Base-by-base conservation (phyloP, 2,113 vertebrate species). In the Paralichthys olivaceus region DNA sequence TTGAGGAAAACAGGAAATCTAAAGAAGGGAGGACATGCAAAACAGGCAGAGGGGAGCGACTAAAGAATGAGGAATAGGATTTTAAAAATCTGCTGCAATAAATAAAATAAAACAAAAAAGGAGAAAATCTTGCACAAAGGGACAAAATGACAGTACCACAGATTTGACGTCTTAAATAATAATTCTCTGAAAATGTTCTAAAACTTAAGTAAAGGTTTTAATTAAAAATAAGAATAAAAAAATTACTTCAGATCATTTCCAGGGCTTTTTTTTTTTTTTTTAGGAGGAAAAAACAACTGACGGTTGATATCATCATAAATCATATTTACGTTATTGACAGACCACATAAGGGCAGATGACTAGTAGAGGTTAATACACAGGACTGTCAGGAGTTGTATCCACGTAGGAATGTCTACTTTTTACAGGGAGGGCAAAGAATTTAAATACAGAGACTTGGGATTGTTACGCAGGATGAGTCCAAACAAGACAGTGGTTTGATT, bases 1-100 rank as follows among this genome's bases (percentile, higher is more conserved):
- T 89, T 96, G 93, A 97, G 94, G 93, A 94, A 88, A 83, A 56
- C 58, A 49, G 71, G 69, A 81, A 82, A 66, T 64, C 83, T 80
- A 12, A 81, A 78, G 26, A 51, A 57, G 49, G 69, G 80, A 28
- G 40, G 74, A 83, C 84, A 79, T 93, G 92, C 87, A 54, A 45
- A 77, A 78, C 32, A 81, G 56, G 73, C 1, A 45, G 15, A 29
- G 29, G 59, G 19, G 40, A 58, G 19, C 25, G 64, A 69, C 11
- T 7, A 77, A 63, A 8, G 57, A 59, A 29, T 34, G 51, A 66
- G 20, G n/a, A 6, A 28, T 68, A 45, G 49, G 56, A 43, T 69
- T 34, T 67, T 37, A 79, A 69, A 73, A 57, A 77, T 45, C 22
- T 29, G 47, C 14, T 67, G 69, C 29, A 88, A 91, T 87, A 88